Evolutionary conservation across 2,113 vertebrate genomes (phyloP).

Genomic region (Protomyctophum bolini): DNA sequence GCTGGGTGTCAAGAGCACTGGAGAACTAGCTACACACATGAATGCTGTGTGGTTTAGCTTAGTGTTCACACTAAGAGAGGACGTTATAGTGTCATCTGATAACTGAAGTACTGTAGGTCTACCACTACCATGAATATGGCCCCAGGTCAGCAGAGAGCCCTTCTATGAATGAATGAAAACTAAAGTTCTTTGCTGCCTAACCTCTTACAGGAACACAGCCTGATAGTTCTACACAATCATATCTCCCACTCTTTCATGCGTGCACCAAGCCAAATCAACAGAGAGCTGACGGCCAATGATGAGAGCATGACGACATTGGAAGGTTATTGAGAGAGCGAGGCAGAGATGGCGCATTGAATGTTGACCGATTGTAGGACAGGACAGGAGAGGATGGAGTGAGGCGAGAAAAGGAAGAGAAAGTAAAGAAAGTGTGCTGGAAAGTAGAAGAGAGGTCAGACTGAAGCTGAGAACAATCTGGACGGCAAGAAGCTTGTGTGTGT

Average conservation of each 20-base stretch:
- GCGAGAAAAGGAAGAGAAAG: slow-evolving; percentile 14
- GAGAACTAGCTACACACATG: neutral
- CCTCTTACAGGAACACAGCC: slow-evolving; percentile 45
- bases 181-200: slow-evolving; percentile 5
- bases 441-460: slow-evolving; percentile 36
- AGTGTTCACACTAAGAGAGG: neutral
- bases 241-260: slow-evolving; percentile 20
- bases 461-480: neutral
- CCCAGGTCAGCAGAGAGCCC: slow-evolving; percentile 2
- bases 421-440: slow-evolving; percentile 50
- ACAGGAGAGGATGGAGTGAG: slow-evolving; percentile 4
- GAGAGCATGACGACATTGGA: too few relatives aligned
- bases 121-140: neutral
- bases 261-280: slow-evolving; percentile 66
- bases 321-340: slow-evolving; percentile 18
- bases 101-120: neutral
- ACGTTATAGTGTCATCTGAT: neutral
- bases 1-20: neutral
- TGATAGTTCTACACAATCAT: slow-evolving; percentile 37
- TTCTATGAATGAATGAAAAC: neutral
- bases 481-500: slow-evolving; percentile 5
- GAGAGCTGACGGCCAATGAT: slow-evolving; percentile 18
- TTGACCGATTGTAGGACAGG: slow-evolving; percentile 36
- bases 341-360: slow-evolving; percentile 41
- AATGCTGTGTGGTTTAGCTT: neutral